Conservation (phyloP, 1,140 invertebrate genomes). For the Lineus longissimus region DNA sequence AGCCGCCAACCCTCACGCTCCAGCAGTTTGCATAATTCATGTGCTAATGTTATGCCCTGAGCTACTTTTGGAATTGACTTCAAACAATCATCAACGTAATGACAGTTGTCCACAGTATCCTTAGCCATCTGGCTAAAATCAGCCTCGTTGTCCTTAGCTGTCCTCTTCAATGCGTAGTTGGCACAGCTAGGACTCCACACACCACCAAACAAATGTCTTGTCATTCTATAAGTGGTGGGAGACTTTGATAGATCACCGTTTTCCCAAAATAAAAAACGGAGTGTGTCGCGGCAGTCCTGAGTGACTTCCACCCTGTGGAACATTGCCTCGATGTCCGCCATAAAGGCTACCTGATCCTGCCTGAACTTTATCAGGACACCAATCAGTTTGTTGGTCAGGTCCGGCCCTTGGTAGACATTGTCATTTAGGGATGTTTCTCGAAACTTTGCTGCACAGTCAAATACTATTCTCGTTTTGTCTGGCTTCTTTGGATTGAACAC, state of each 20-base stretch:
- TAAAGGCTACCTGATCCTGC: constrained; percentile 22
- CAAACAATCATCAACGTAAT: constrained; percentile 24
- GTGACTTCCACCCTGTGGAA: constrained; percentile 23
- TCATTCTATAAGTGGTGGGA: constrained; percentile 19
- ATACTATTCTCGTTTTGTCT: constrained; percentile 22
- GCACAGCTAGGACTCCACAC: constrained; percentile 21
- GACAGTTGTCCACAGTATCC: constrained; percentile 11
- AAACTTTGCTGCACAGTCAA: constrained; percentile 23
- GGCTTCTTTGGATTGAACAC: constrained; percentile 24
- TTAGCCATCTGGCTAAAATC: background rate
- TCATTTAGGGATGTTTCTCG: constrained; percentile 32
- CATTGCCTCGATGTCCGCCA: constrained; percentile 24
- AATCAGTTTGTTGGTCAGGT: constrained; percentile 40
- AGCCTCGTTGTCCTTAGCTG: constrained; percentile 10
- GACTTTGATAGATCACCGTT: constrained; percentile 12
- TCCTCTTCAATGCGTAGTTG: constrained; percentile 17
- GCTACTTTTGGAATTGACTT: constrained; percentile 5
- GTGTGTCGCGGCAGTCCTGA: constrained; percentile 11
- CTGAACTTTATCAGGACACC: constrained; percentile 27
- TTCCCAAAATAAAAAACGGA: constrained; percentile 20
- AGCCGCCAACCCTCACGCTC: constrained; percentile 10
- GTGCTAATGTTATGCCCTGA: constrained; percentile 10
- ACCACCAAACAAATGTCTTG: constrained; percentile 22
- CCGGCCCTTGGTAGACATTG: constrained; percentile 33
- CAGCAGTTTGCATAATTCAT: constrained; percentile 1